These are phyloP conservation scores for Ochotona princeps DNA, from an alignment of 2,113 vertebrate species.

Conservation along the genomic window DNA sequence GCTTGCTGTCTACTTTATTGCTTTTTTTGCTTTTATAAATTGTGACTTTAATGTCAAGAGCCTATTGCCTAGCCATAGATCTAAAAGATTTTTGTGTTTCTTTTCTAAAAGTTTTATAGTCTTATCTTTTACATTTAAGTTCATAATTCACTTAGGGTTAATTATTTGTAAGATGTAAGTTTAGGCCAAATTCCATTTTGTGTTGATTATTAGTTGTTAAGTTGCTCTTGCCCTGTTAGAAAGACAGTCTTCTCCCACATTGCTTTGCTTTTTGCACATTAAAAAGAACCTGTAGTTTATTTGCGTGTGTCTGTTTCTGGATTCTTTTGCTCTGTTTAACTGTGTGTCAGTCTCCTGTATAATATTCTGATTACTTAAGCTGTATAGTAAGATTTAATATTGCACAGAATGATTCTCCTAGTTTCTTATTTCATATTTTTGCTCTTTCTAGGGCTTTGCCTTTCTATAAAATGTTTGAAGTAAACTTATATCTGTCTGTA, in stretches of 20 bases:
- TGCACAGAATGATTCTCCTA: background rate
- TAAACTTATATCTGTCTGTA: conserved; percentile 6
- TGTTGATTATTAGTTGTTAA: background rate
- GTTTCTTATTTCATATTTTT: conserved; percentile 23
- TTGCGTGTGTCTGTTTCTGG: background rate
- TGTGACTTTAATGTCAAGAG: background rate
- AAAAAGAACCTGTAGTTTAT: background rate
- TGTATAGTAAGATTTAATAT: background rate
- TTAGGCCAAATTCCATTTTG: too few relatives aligned
- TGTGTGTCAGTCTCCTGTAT: background rate
- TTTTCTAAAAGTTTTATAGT: too few relatives aligned
- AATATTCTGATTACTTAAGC: background rate
- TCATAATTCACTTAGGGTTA: too few relatives aligned
- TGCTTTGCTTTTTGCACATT: background rate
- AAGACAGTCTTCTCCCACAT: background rate
- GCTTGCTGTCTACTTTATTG: background rate
- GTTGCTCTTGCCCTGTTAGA: background rate
- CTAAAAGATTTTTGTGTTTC: background rate
- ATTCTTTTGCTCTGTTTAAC: too few relatives aligned
- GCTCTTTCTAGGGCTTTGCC: background rate
- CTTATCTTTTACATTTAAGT: too few relatives aligned
- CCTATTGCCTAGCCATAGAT: background rate
- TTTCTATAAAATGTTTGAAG: conserved; percentile 16
- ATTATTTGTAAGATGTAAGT: background rate
- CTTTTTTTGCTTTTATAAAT: background rate